Base-by-base conservation (phyloP, 1,140 invertebrate species). In the Drosophila obscura region DNA sequence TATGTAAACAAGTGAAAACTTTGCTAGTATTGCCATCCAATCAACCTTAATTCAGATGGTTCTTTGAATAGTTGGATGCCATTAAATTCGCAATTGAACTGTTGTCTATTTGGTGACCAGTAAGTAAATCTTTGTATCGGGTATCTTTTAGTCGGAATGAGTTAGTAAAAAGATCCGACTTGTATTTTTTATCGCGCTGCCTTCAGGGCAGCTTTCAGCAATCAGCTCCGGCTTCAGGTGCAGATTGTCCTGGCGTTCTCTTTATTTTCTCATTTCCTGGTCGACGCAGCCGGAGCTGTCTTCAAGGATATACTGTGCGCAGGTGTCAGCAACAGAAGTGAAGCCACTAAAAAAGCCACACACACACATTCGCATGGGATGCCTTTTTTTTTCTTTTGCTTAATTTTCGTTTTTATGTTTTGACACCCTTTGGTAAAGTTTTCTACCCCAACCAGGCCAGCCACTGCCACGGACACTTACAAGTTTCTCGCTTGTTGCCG, bases 241-340 rank as follows among this genome's bases (percentile, higher is more conserved):
- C 52, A 50, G 52, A 65, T 58, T 57, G 66, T 53, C 53, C 28
- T 51, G 35, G 19, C 58, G 52, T 66, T 69, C 67, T 71, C 61
- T 87, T 87, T 87, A 88, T 79, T 88, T 87, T 82, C 82, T 88
- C 82, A 88, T 87, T 87, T 87, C 83, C 83, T 68, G 73, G 63
- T 73, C 35, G 35, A 39, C 11, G 74, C 59, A 4, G 35, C 11
- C 11, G 74, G 63, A 39, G 35, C 35, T 45, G 43, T 49, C 64
- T 26, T 71, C 67, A 71, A 69, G 67, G 52, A 71, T 13, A 13
- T 39, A 39, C 35, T 71, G 52, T 71, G 78, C 82, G 82, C 82
- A 87, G 82, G 82, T 87, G 82, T 87, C 82, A 75, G 85, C 64
- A 76, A 66, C 82, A 87, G 82, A 73, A 49, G 64, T 48, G 26